Conservation (phyloP, 1,140 invertebrate species). For the Drosophila lacertosa region DNA sequence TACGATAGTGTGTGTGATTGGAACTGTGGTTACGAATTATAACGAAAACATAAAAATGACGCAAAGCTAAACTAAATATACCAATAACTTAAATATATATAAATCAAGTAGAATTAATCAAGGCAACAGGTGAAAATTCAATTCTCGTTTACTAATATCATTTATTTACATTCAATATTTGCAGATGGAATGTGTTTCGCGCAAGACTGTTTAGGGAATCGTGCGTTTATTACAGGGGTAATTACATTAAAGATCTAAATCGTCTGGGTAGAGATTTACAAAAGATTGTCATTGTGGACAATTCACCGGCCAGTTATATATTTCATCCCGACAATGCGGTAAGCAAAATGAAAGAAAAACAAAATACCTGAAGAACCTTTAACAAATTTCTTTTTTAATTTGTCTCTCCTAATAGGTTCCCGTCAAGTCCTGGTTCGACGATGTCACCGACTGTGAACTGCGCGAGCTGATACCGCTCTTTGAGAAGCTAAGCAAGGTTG, state of each 20-base stretch:
- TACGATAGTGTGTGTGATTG: background rate
- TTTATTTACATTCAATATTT: background rate
- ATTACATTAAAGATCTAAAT: conserved; percentile 99
- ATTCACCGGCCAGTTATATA: conserved; percentile 99
- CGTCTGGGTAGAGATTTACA: conserved; percentile 97
- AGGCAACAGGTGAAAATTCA: too few relatives aligned
- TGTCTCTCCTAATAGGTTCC: conserved; percentile 89
- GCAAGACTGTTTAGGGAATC: conserved; percentile 99
- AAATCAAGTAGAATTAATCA: too few relatives aligned
- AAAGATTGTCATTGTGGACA: conserved; percentile 99
- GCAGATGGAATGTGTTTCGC: conserved; percentile 97
- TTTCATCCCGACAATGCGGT: conserved; percentile 99
- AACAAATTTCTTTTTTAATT: background rate
- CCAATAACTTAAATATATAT: too few relatives aligned
- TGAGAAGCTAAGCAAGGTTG: conserved; percentile 96
- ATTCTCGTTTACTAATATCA: background rate
- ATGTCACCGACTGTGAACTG: conserved; percentile 97
- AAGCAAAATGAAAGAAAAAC: conserved; percentile 83
- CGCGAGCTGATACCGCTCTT: conserved; percentile 98
- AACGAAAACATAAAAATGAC: background rate
- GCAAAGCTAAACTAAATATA: background rate
- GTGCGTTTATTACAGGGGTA: conserved; percentile 99
- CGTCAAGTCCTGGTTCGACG: conserved; percentile 98
- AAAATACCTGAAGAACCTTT: background rate
- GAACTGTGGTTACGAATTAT: background rate